phyloP scores from a whole-genome alignment of 2,888 invertebrate species.

The Adelphocoris suturalis region DNA sequence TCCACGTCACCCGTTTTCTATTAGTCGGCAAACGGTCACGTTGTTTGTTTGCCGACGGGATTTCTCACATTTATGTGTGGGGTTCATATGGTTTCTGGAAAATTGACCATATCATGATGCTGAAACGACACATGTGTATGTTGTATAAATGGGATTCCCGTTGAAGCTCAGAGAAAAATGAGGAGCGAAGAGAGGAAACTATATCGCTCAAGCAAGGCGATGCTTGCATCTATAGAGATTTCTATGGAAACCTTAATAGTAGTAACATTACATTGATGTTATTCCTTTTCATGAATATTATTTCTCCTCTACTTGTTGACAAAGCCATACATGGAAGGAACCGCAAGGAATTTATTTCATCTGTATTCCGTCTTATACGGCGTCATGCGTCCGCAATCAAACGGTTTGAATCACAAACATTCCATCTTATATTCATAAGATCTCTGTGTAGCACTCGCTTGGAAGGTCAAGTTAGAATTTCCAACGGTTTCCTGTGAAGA shows the following conservation, averaged over 20 bases:
- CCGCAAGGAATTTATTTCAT: neutral
- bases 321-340: neutral
- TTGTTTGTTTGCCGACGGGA: too few relatives aligned
- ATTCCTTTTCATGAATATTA: slow-evolving; percentile 32
- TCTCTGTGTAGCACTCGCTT: neutral
- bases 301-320: neutral
- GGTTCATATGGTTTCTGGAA: too few relatives aligned
- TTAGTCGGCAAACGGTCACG: too few relatives aligned
- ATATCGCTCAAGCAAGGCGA: neutral
- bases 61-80: too few relatives aligned
- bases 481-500: neutral
- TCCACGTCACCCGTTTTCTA: too few relatives aligned
- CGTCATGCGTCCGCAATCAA: slow-evolving; percentile 22
- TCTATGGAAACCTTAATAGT: neutral
- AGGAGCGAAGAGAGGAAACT: neutral
- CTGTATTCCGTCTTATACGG: slow-evolving; percentile 1
- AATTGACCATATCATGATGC: too few relatives aligned
- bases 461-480: neutral
- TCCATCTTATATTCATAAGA: slow-evolving; percentile 29
- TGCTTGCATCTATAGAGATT: neutral
- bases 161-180: neutral
- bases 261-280: slow-evolving; percentile 1
- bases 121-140: neutral
- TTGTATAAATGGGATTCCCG: neutral
- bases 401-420: slow-evolving; percentile 12